A percentile compares a stretch with the other conserved stretches of the same genome.
These are phyloP conservation scores for Apis dorsata DNA, from an alignment of 1,140 invertebrate species.

Conservation along the genomic window DNA sequence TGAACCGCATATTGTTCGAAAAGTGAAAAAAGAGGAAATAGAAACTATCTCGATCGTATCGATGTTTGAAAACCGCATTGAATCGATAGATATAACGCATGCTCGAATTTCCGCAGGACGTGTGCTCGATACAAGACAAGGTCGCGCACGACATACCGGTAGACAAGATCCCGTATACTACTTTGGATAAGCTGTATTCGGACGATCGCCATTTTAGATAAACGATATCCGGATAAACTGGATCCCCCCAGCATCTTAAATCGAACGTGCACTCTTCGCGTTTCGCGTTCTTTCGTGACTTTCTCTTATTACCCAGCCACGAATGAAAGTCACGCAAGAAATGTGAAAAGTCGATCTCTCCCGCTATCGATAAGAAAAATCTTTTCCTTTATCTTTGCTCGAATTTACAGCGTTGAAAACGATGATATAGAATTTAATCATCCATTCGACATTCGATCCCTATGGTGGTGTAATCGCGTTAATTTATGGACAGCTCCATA, in stretches of 20 bases:
- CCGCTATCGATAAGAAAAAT: background rate
- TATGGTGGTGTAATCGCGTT: background rate
- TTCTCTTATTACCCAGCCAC: constrained; percentile 29
- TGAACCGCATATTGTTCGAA: background rate
- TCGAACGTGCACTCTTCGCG: constrained; percentile 17
- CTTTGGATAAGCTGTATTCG: constrained; percentile 38
- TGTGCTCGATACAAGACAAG: constrained; percentile 45
- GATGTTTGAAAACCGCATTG: background rate
- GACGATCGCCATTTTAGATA: constrained; percentile 52
- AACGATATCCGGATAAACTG: constrained; percentile 47
- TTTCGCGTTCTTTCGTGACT: constrained; percentile 21
- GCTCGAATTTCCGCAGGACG: constrained; percentile 36
- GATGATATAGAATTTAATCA: background rate
- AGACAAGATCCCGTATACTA: constrained; percentile 45
- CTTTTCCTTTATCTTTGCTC: background rate
- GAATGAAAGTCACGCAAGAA: no score
- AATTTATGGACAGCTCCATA: constrained; percentile 10
- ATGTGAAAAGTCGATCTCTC: background rate
- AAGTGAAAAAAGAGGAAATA: background rate
- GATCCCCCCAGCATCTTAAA: constrained; percentile 37
- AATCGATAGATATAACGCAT: constrained; percentile 31
- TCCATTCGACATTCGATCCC: background rate
- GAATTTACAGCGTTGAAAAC: background rate
- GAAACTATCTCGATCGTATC: background rate
- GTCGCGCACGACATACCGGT: constrained; percentile 19